Evolutionary conservation across 1,140 invertebrate genomes (phyloP), one percentile per base, ranked within the genome.

Genomic region (Sinonovacula constricta): DNA sequence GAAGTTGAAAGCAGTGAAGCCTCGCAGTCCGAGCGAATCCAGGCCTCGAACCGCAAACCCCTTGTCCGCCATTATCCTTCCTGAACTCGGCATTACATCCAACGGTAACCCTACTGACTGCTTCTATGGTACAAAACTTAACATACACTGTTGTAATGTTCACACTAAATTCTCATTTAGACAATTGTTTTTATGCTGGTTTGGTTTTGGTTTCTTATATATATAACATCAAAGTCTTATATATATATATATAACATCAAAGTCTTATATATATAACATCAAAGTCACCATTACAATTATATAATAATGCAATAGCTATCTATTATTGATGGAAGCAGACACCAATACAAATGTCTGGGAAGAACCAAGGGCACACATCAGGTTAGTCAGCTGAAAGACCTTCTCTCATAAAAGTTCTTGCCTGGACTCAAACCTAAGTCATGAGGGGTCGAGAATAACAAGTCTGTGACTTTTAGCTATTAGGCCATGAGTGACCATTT

Each of bases 1-100:
- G 63, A 81, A 85, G 49, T 67, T 88, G n/a, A 80, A 82, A 34
- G 79, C 72, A 10, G 78, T 84, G 0, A 81, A 82, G 68, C 75
- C 82, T 22, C 69, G 82, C 34, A 79, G 66, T 28, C 65, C 68
- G 36, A 68, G 76, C 14, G 79, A 82, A 56, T 57, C 78, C 12
- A 54, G 83, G 49, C 67, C 68, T 5, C 72, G 81, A 33, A 57
- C 74, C 4, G 81, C 84, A n/a, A 45, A 45, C 54, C 80, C 81
- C 0, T 65, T 85, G 69, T 75, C 70, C 33, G 82, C 82, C 51
- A 75, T 84, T 14, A 77, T 81, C 7, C 56, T 86, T 14, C 83
- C 86, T 15, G 78, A 79, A 63, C 60, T 87, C 26, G 81, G 81
- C 26, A 62, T 28, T 33, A 18, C 15, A 5, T 62, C 59, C 10